Evolutionary conservation across 2,113 vertebrate genomes (phyloP), one percentile per base, ranked within the genome.

Genomic region (Tricholaema leucomelas): DNA sequence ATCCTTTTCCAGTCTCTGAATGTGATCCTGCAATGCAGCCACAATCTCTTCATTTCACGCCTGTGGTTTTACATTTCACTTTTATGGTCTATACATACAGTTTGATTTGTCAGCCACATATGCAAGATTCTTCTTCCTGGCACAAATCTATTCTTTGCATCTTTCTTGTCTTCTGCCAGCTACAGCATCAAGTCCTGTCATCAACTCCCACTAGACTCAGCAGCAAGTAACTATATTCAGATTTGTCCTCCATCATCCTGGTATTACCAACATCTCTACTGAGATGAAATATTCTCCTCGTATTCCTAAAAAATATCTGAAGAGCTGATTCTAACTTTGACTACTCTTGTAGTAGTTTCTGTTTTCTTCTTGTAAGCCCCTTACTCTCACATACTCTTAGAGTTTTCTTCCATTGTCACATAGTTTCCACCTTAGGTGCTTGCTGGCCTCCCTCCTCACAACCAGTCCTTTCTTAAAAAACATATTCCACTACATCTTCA

Each of bases 401-500:
- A 80, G 27, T 67, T 72, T 46, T 36, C 30, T 75, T 66, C 30
- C 30, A n/a, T 23, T 16, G 3, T 20, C 15, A 9, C 65, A 54
- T 27, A 63, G 15, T 35, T 20, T 64, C 78, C 14, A 46, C 36
- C 46, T 56, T 36, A 59, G 46, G 36, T 25, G 79, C 8, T 13
- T 0, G 0, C 5, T 60, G 48, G 48, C 11, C 20, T 61, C 20
- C 21, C 10, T 52, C 20, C n/a, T 72, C 35, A 44, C 13, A 20
- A 15, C 8, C 25, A 40, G 10, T 25, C 25, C 76, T 69, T 75
- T 64, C 12, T 46, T 52, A 17, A 13, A 40, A 60, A 24, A 89
- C 0, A 0, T 19, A 30, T 15, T 67, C 69, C 48, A 36, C 27
- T 31, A 12, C 2, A 1, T 12, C 30, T 64, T 59, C 25, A 64